Base-by-base conservation (phyloP, 53 echinoderm and acorn worm genomes). In the Glandiceps talaboti region DNA sequence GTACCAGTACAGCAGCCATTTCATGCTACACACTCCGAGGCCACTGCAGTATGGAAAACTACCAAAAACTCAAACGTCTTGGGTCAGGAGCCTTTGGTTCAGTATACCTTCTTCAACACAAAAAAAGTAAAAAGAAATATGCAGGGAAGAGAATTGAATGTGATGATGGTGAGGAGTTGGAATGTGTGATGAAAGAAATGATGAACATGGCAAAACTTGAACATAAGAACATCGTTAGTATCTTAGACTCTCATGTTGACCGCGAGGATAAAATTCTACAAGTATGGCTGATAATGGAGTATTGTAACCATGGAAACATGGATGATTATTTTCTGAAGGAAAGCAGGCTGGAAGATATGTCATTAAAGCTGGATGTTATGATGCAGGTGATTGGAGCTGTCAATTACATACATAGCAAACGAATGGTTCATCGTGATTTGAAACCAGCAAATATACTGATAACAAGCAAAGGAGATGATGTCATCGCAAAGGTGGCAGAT, bases 381-480 rank as follows among this genome's bases (percentile, higher is more conserved):
- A 45, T 20, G 20, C 64, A 45, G 64, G 64, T 45, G 20, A 12
- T 45, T 6, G 20, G 64, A 12, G 64, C 6, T 6, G 64, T 45
- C 6, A 20, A 12, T 12, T 45, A 45, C 20, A 6, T 45, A 12
- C 64, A 45, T 20, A 45, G 64, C 6, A 45, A 45, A 45, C 6
- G 20, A 12, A 20, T 45, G 6, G 20, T 45, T 20, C 87, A 87
- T 30, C 76, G 80, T 30, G 87, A 87, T 29, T 45, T 87, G 1
- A 87, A 87, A 73, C 87, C 87, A 33, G 83, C 80, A 25, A 87
- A 87, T 76, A 80, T 87, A 26, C 73, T 87, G 14, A 76, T 87
- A 20, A 20, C 64, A 12, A 45, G 20, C 6, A 45, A 45, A 45
- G 6, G 20, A 20, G 64, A 20, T 45, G 6, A 45, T 12, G 20